phyloP scores from a whole-genome alignment of 2,888 invertebrate species.

The Serrognathus titanus region DNA sequence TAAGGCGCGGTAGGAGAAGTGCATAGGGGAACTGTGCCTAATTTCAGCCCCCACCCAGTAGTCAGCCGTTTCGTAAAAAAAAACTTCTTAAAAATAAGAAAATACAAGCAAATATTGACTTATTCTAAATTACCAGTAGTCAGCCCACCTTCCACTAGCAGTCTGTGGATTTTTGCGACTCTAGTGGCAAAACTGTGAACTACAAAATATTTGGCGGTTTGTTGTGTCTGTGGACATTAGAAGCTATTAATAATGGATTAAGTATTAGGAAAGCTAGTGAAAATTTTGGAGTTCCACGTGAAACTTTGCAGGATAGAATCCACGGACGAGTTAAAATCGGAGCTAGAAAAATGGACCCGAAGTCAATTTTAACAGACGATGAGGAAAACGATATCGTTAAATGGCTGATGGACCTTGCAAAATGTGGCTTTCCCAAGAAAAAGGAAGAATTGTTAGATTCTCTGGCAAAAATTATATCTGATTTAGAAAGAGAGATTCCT shows the following conservation, averaged over 20 bases:
- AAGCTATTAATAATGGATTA: not conserved
- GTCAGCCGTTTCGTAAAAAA: too few species aligned
- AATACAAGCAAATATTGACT: too few species aligned
- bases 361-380: conserved; percentile 22
- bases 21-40: too few species aligned
- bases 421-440: conserved; percentile 29
- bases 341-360: conserved; percentile 25
- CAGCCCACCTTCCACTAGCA: too few species aligned
- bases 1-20: too few species aligned
- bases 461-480: not conserved
- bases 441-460: conserved; percentile 15
- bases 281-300: not conserved
- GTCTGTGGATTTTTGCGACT: too few species aligned
- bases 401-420: not conserved
- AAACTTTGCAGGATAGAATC: not conserved
- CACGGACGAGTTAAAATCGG: conserved; percentile 19
- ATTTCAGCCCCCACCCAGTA: too few species aligned
- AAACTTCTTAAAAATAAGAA: too few species aligned
- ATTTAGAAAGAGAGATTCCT: not conserved
- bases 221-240: too few species aligned
- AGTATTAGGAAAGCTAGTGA: not conserved
- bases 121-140: too few species aligned
- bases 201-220: too few species aligned
- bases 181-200: too few species aligned
- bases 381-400: conserved; percentile 25